Evolutionary conservation across 2,888 invertebrate species (phyloP), one percentile per base, ranked within the genome.

Genomic region (Conops quadrifasciatus): DNA sequence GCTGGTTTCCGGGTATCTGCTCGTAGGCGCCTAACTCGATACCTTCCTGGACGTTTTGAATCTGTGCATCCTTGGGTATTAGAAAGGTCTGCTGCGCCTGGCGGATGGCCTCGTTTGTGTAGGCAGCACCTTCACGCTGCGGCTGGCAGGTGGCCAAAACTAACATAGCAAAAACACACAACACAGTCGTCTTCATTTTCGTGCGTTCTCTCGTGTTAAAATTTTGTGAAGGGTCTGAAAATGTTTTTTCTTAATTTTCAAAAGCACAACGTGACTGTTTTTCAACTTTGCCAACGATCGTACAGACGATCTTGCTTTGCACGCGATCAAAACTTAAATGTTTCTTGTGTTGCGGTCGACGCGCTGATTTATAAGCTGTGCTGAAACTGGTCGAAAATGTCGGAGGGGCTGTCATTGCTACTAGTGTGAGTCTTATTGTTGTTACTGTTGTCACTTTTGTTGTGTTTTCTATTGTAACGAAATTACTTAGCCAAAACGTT

Each of bases 21-120:
- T 94, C 94, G 85, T 93, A 94, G 5, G 94, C 94, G 3, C 93
- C 94, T 80, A 94, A 86, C 86, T 94, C 94, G 76, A 94, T 93
- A 71, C 94, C 94, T 86, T 94, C 94, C 87, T 94, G 92, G 79
- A 92, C 93, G 86, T 93, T 94, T 86, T 94, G 94, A 75, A 95
- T 95, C 82, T 92, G 91, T 49, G 94, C 94, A 83, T 94, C 94
- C 83, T 92, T 92, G 19, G 95, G 95, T 78, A 94, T 94, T 73
- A 95, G 89, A 81, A 91, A 91, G 4, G 94, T 94, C 86, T 91
- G 93, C 86, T 94, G 94, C 0, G 94, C 94, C 86, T 95, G 94
- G 74, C 92, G 90, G 84, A 95, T 94, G 67, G 94, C 95, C 83
- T 95, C 94, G 81, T 93, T 92, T 80, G 93, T 92, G 87, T 93